Evolutionary conservation across 2,113 vertebrate genomes (phyloP), one percentile per base, ranked within the genome.

Genomic region (Planiliza haematocheilus): DNA sequence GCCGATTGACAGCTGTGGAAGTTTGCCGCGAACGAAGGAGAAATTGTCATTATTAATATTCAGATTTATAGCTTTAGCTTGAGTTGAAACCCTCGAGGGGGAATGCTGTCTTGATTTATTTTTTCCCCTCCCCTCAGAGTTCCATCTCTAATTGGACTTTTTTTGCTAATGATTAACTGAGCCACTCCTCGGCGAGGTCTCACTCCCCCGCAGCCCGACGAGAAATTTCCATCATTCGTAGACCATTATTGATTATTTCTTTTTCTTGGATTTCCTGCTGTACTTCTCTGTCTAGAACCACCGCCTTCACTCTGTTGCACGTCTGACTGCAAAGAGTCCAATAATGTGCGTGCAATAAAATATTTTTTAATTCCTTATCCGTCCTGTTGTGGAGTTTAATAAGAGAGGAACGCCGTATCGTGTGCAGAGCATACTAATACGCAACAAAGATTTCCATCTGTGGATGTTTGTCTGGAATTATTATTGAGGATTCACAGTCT

Each of bases 41-140:
- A 57, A 83, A 86, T 87, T 83, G 84, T 77, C 73, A 62, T 91
- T 83, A 87, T 89, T 89, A 88, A 89, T 93, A 91, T 93, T 90
- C 80, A 81, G 81, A 89, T 87, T 70, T 82, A 84, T 89, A 66
- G 86, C 87, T 87, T 70, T 66, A 51, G 79, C 86, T 88, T 82
- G 66, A 82, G 71, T 70, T 65, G 70, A 49, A 75, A 57, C 86
- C 86, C 83, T 87, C 43, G 14, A 67, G 81, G 77, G 82, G 81
- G 74, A 49, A 67, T 70, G 72, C 72, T 52, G 81, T 77, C 78
- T 30, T 87, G 86, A 87, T 91, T 86, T 86, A 87, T 82, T 72
- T 74, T n/a, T 18, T 81, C 70, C 74, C 77, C 59, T 81, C 85
- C 87, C 74, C 70, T 79, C 61, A 56, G 70, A 56, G 21, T 81